A percentile compares a stretch with the other conserved stretches of the same genome.
Conservation (phyloP, 2,888 invertebrate species). For the Apotomis capreana region DNA sequence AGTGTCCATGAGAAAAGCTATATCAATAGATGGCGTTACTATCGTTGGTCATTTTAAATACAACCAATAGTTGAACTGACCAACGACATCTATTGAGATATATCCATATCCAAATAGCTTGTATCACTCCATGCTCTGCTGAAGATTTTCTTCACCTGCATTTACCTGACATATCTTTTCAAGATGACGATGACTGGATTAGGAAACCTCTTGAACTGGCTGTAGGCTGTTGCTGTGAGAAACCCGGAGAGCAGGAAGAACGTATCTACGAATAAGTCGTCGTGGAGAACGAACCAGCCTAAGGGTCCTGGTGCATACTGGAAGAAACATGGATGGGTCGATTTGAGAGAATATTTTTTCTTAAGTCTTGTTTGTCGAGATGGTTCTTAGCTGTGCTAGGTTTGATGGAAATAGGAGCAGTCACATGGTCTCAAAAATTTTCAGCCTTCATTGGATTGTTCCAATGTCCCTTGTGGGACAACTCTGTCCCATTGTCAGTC, state of each 20-base stretch:
- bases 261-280: slow-evolving; percentile 85
- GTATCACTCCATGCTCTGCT: background rate
- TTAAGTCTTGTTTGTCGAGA: no score
- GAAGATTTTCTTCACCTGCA: background rate
- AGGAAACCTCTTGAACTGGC: slow-evolving; percentile 60
- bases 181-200: slow-evolving; percentile 80
- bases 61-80: no score
- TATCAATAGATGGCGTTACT: no score
- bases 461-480: no score
- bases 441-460: no score
- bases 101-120: background rate
- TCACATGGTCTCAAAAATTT: no score
- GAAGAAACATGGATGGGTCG: background rate
- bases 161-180: slow-evolving; percentile 85
- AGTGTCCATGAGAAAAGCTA: no score
- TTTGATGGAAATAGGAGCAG: no score
- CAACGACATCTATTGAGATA: no score
- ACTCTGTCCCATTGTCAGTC: no score
- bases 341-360: background rate
- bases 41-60: no score
- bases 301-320: slow-evolving; percentile 56
- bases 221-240: slow-evolving; percentile 76
- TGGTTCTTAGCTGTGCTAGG: no score
- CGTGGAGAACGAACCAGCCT: slow-evolving; percentile 80
- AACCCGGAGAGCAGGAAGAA: slow-evolving; percentile 86